Evolutionary conservation across 2,113 vertebrate species (phyloP), one percentile per base, ranked within the genome.

Genomic region (Lethenteron reissneri): DNA sequence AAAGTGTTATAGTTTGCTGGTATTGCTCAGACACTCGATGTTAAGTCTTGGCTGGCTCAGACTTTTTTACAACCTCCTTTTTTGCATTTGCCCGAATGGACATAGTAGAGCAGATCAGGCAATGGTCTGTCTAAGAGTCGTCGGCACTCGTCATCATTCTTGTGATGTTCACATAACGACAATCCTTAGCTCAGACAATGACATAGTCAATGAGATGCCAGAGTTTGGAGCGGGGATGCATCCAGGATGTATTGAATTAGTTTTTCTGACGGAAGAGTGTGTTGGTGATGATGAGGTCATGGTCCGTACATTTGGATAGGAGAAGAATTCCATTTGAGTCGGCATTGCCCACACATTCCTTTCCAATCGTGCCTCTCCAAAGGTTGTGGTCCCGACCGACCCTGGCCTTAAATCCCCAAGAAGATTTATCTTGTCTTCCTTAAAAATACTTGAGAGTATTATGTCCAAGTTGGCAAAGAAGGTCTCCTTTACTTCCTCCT

Each of bases 161-260:
- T 68, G 62, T 68, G 21, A 68, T 15, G 62, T n/a, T 15, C 15
- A 68, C 10, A 10, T 68, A 15, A 9, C 6, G 15, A 68, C 10
- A 21, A 68, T 68, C 62, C 7, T 21, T 15, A 68, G 10, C 62
- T 68, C 7, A 21, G 21, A 10, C 10, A 21, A 68, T 68, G 62
- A 68, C 62, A 8, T 68, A 9, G 21, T 68, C 62, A 10, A 68
- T 68, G 21, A 68, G 62, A 68, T 68, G 62, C 62, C 62, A 68
- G 21, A 15, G 7, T 21, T 68, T 68, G 15, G 10, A 68, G 15
- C 62, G 7, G 62, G 62, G 62, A 68, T 68, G 62, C 62, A 68
- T 68, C 62, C 62, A 68, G 15, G 62, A 68, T 68, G 62, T 68
- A n/a, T 68, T 68, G 62, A 68, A n/a, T 7, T 68, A 21, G 25